A percentile compares a stretch with the other conserved stretches of the same genome.
Conservation (phyloP, 2,113 vertebrate species). For the Dipodomys ordii region DNA sequence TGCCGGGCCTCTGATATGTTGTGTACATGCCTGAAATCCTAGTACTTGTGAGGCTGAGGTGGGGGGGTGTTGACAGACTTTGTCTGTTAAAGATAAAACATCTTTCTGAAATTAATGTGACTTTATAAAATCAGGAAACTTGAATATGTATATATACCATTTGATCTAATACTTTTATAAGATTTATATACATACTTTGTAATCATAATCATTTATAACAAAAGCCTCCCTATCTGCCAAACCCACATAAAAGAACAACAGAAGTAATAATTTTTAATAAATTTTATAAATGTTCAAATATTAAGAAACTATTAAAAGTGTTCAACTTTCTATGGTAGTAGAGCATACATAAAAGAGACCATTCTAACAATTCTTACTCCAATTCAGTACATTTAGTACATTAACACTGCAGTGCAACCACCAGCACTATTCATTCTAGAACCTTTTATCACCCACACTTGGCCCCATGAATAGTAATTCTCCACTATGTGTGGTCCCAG, state of each 20-base stretch:
- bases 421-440: not conserved
- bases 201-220: not conserved
- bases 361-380: constrained; percentile 5
- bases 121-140: constrained; percentile 14
- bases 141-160: not conserved
- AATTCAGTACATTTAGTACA: not conserved
- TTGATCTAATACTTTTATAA: constrained; percentile 32
- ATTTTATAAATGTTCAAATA: not conserved
- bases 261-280: not conserved
- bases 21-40: too few relatives aligned
- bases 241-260: not conserved
- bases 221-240: not conserved
- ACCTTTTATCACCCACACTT: not conserved
- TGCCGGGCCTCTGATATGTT: too few relatives aligned
- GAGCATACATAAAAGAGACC: constrained; percentile 2
- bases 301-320: not conserved
- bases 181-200: not conserved
- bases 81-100: not conserved
- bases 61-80: too few relatives aligned
- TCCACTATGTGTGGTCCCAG: not conserved
- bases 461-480: not conserved
- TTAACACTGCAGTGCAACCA: not conserved
- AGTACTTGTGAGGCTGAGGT: too few relatives aligned
- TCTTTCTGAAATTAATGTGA: constrained; percentile 26
- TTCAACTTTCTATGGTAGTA: not conserved